Evolutionary conservation across 1,140 invertebrate genomes (phyloP).

Genomic region (Neoseiulus cucumeris): DNA sequence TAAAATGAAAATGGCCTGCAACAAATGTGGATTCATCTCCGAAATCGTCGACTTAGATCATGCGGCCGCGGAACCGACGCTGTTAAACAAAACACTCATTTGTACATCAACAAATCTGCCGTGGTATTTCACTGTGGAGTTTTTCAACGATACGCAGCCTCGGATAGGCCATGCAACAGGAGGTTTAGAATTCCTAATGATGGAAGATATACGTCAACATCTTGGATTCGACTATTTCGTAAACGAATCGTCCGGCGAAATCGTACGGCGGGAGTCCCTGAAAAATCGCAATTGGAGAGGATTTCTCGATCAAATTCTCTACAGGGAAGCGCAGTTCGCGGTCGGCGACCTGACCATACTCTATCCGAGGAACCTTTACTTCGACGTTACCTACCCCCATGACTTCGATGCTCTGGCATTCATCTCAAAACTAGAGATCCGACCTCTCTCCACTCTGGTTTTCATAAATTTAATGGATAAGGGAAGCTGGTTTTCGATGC

Average conservation of each 20-base stretch:
- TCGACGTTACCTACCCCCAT: not conserved
- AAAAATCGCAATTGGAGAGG: not conserved
- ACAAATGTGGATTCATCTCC: not conserved
- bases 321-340: not conserved
- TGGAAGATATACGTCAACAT: not conserved
- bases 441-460: not conserved
- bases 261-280: not conserved
- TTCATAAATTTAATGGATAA: not conserved
- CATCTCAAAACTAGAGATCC: not conserved
- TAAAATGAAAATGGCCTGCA: not conserved
- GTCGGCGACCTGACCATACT: not conserved
- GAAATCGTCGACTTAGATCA: not conserved
- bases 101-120: not conserved
- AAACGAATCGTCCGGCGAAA: not conserved
- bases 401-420: not conserved
- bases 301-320: not conserved
- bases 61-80: not conserved
- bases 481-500: not conserved
- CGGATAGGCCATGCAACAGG: not conserved
- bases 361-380: not conserved
- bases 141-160: not conserved
- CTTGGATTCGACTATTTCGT: not conserved
- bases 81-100: not conserved
- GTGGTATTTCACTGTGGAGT: not conserved
- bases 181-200: not conserved